A percentile compares a stretch with the other conserved stretches of the same genome.
These are phyloP conservation scores for Albula goreensis DNA, from an alignment of 2,113 vertebrate genomes.

Conservation along the genomic window DNA sequence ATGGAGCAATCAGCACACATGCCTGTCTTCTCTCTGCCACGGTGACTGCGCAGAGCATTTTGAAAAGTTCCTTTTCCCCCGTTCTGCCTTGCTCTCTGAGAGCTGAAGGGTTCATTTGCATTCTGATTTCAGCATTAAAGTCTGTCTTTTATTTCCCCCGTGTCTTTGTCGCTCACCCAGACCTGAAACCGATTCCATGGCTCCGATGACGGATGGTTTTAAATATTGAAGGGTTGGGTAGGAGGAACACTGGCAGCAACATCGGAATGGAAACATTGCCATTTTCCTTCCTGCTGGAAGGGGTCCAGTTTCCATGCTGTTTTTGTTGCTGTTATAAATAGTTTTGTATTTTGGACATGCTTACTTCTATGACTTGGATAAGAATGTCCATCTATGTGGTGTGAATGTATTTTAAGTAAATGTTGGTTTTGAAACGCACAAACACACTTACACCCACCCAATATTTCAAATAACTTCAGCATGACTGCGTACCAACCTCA, in stretches of 20 bases:
- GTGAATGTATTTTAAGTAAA: background rate
- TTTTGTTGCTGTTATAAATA: background rate
- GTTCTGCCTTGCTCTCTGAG: no score
- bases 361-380: background rate
- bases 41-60: no score
- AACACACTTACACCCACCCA: background rate
- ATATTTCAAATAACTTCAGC: background rate
- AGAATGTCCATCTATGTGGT: background rate
- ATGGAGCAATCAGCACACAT: conserved; percentile 55
- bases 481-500: background rate
- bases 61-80: no score
- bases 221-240: background rate
- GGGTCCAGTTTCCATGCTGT: background rate
- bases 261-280: background rate
- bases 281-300: background rate
- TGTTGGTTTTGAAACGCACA: background rate
- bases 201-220: background rate
- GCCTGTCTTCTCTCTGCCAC: conserved; percentile 39
- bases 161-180: background rate
- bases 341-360: background rate
- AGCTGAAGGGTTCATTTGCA: background rate
- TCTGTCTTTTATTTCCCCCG: background rate
- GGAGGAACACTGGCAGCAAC: background rate
- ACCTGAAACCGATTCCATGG: background rate
- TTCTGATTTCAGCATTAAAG: background rate